Conservation (phyloP, 1,140 invertebrate genomes). For the Thaumatotibia leucotreta region DNA sequence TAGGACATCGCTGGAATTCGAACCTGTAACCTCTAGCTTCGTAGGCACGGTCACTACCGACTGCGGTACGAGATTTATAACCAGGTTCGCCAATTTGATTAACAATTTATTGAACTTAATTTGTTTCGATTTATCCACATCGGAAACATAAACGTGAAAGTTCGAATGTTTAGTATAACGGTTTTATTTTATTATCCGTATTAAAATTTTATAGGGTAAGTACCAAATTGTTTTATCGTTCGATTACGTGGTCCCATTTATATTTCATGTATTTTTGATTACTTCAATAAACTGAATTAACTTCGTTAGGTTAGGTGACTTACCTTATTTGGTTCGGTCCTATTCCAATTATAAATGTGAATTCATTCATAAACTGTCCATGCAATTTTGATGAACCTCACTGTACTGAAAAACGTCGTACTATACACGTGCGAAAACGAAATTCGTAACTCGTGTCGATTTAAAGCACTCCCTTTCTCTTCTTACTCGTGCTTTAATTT, state of each 20-base stretch:
- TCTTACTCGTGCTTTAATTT: too few relatives aligned
- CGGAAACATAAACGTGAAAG: background rate
- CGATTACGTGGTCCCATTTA: background rate
- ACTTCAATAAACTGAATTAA: background rate
- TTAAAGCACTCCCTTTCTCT: too few relatives aligned
- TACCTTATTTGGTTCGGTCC: background rate
- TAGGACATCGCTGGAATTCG: too few relatives aligned
- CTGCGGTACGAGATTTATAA: too few relatives aligned
- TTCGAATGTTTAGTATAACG: background rate
- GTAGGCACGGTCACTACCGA: too few relatives aligned
- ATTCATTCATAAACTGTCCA: too few relatives aligned
- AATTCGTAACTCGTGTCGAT: too few relatives aligned
- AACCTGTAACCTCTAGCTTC: too few relatives aligned
- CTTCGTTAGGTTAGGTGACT: background rate
- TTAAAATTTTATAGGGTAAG: background rate
- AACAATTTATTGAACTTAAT: constrained; percentile 1
- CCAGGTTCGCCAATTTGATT: background rate
- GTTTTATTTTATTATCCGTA: background rate
- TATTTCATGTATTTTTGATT: background rate
- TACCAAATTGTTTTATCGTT: background rate
- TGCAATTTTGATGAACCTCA: too few relatives aligned
- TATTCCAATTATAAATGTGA: background rate
- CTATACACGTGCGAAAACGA: too few relatives aligned
- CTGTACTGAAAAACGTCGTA: too few relatives aligned
- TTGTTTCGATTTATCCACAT: background rate